Conservation (phyloP, 2,113 vertebrate species). For the Platysteira castanea region DNA sequence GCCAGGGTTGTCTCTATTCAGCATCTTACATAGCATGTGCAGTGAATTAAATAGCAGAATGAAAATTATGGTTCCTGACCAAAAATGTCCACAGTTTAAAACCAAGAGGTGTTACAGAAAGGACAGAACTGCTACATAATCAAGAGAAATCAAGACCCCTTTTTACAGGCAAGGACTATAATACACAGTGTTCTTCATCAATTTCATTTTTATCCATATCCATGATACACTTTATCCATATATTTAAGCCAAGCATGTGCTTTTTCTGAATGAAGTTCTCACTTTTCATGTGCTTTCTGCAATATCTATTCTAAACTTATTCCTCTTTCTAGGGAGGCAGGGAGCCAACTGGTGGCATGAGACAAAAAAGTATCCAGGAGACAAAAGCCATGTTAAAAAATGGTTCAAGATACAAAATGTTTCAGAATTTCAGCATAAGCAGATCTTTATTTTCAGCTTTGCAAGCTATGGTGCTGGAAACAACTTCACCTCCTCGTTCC, state of each 20-base stretch:
- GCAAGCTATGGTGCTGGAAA: constrained; percentile 5
- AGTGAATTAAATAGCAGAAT: not conserved
- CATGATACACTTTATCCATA: not conserved
- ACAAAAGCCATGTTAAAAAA: not conserved
- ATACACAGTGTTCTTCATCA: not conserved
- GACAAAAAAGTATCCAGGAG: not conserved
- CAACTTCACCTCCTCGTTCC: not conserved
- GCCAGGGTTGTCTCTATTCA: not conserved
- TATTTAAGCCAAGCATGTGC: not conserved
- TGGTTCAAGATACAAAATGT: not conserved
- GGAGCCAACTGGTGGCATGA: not conserved
- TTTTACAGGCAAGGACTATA: not conserved
- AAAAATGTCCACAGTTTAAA: not conserved
- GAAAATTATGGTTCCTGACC: not conserved
- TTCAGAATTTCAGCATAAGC: not conserved
- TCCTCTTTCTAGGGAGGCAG: not conserved
- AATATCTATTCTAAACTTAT: not conserved
- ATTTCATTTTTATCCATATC: not conserved
- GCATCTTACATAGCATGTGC: not conserved
- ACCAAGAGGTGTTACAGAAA: not conserved
- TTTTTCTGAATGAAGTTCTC: not conserved
- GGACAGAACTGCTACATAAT: not conserved
- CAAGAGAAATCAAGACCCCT: not conserved
- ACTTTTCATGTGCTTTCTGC: not conserved
- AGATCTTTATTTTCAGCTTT: constrained; percentile 16